phyloP scores from a whole-genome alignment of 2,888 invertebrate species.

The Brenthis daphne region DNA sequence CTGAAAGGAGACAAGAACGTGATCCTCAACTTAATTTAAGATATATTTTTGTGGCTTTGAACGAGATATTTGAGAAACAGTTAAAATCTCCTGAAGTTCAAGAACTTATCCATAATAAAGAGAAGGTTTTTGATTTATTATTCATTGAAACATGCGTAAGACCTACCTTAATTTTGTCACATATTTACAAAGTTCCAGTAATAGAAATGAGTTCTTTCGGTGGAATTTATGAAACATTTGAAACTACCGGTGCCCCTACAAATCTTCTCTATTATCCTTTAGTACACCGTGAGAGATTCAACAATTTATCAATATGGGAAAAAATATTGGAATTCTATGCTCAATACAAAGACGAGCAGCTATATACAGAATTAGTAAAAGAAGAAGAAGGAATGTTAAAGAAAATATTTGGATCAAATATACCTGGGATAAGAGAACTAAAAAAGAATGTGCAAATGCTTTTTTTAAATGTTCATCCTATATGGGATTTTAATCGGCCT shows the following conservation, averaged over 20 bases:
- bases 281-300: constrained; percentile 36
- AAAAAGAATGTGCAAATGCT: constrained; percentile 56
- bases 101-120: constrained; percentile 37
- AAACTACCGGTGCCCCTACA: constrained; percentile 44
- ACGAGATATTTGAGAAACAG: constrained; percentile 32
- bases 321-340: constrained; percentile 38
- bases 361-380: constrained; percentile 24
- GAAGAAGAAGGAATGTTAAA: constrained; percentile 39
- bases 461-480: constrained; percentile 63
- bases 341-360: constrained; percentile 19
- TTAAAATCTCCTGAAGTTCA: constrained; percentile 37
- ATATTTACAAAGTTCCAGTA: constrained; percentile 54
- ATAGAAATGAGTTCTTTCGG: constrained; percentile 58
- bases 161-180: constrained; percentile 46
- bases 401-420: constrained; percentile 45
- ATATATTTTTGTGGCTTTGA: not conserved
- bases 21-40: not conserved
- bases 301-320: constrained; percentile 45
- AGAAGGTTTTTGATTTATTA: constrained; percentile 52
- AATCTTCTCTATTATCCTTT: constrained; percentile 50
- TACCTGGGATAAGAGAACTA: constrained; percentile 45
- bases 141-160: constrained; percentile 49
- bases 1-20: constrained; percentile 14
- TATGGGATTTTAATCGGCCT: constrained; percentile 60
- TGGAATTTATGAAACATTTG: constrained; percentile 39